Evolutionary conservation across 2,113 vertebrate species (phyloP).

Genomic region (Sturnus vulgaris): DNA sequence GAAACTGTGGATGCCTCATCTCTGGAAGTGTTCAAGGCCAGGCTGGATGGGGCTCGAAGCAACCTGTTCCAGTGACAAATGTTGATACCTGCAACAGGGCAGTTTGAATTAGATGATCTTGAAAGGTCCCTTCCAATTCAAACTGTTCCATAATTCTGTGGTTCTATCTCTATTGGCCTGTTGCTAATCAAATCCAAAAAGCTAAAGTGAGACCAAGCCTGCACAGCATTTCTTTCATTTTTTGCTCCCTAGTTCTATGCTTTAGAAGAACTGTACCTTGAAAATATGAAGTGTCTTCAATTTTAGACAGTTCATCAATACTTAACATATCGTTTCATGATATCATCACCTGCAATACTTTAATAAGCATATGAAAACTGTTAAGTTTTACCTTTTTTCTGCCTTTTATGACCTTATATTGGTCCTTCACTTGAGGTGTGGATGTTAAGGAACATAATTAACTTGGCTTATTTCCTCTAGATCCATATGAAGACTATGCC

Average conservation of each 20-base stretch:
- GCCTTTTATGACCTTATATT: background rate
- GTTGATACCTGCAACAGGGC: background rate
- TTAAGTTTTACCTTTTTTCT: background rate
- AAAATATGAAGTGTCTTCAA: background rate
- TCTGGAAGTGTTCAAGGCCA: background rate
- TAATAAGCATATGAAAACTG: background rate
- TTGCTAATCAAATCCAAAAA: background rate
- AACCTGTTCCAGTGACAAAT: background rate
- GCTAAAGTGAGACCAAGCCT: background rate
- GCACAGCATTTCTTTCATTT: background rate
- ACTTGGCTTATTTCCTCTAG: constrained; percentile 60
- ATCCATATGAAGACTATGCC: constrained; percentile 99
- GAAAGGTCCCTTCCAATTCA: background rate
- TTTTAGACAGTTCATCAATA: background rate
- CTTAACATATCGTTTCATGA: background rate
- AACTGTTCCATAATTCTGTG: background rate
- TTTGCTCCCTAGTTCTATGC: background rate
- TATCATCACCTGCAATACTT: background rate
- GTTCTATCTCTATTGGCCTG: background rate
- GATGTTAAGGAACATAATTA: background rate
- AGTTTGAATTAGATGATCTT: background rate
- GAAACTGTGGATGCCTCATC: background rate
- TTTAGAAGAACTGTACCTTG: background rate
- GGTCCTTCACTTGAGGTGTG: background rate
- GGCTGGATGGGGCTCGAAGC: background rate